Evolutionary conservation across 2,888 invertebrate genomes (phyloP).

Genomic region (Branchellion lobata): DNA sequence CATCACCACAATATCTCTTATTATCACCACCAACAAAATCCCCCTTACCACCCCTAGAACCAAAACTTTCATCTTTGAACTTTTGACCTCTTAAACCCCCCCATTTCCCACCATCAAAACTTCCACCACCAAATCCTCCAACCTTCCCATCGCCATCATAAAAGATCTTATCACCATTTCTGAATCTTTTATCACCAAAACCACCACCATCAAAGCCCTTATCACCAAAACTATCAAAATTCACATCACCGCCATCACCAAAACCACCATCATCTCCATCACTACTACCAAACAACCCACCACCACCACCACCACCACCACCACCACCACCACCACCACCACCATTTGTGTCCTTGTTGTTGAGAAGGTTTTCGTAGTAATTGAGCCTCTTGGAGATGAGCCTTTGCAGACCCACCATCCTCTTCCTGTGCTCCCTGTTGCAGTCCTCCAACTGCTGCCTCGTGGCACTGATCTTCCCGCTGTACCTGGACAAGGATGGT

Average conservation of each 20-base stretch:
- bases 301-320: not conserved
- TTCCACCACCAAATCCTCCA: no score
- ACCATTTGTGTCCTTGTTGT: not conserved
- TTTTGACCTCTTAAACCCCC: no score
- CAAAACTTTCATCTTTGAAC: not conserved
- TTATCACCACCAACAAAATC: not conserved
- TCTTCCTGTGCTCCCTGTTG: not conserved
- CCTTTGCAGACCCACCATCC: not conserved
- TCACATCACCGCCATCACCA: not conserved
- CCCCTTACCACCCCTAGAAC: not conserved
- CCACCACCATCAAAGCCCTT: not conserved
- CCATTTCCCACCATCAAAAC: no score
- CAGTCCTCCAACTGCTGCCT: constrained; percentile 12
- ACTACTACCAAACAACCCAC: no score
- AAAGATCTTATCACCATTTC: no score
- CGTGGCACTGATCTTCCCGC: constrained; percentile 8
- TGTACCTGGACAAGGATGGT: no score
- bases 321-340: not conserved
- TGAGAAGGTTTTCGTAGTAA: not conserved
- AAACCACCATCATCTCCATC: no score
- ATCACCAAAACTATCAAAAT: not conserved
- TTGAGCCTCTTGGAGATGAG: constrained; percentile 7
- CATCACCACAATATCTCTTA: no score
- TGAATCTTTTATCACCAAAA: not conserved
- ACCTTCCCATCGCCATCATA: not conserved